Base-by-base conservation (phyloP, 2,113 vertebrate species). In the Tyto alba region DNA sequence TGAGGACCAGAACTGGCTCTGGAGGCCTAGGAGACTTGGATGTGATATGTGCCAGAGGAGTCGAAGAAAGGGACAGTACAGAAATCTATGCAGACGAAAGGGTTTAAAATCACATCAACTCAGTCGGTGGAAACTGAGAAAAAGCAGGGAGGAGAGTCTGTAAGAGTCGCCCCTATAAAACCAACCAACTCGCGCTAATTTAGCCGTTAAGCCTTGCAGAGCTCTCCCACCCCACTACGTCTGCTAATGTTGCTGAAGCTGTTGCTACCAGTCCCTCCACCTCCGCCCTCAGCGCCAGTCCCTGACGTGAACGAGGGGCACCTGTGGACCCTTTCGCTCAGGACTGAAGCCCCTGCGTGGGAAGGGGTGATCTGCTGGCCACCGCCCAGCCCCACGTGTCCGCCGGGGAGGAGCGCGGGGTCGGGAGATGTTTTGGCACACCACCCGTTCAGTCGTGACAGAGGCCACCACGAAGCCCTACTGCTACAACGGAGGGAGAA, bases 381-480 rank as follows among this genome's bases (percentile, higher is more conserved):
- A 29, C 16, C 1, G 0, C 53, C 40, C 6, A 73, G 45, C 6
- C 47, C 26, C 40, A 19, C 21, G 2, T 0, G 2, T 16, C 48
- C 40, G 36, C 34, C 45, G 52, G 32, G 26, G 18, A 91, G 26
- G 20, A 66, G 26, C 2, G 25, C 2, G 2, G 18, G 16, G 30
- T 60, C 3, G 0, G 48, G 30, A 72, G 22, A 25, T 29, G 20
- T 9, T 85, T 55, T 29, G 68, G 32, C 48, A 53, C 13, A n/a
- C 8, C 22, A 21, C 7, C 1, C 1, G 2, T 47, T 84, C 40
- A 81, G 8, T 23, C 10, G 8, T 1, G 4, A 34, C 52, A 74
- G 50, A 81, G 21, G 30, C 17, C 64, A 40, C 41, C 1, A 0
- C 50, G 80, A 87, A 87, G 16, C 8, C 17, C 63, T 9, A 21